These are phyloP conservation scores for Pyralis farinalis DNA, from an alignment of 2,888 invertebrate genomes.

Conservation along the genomic window DNA sequence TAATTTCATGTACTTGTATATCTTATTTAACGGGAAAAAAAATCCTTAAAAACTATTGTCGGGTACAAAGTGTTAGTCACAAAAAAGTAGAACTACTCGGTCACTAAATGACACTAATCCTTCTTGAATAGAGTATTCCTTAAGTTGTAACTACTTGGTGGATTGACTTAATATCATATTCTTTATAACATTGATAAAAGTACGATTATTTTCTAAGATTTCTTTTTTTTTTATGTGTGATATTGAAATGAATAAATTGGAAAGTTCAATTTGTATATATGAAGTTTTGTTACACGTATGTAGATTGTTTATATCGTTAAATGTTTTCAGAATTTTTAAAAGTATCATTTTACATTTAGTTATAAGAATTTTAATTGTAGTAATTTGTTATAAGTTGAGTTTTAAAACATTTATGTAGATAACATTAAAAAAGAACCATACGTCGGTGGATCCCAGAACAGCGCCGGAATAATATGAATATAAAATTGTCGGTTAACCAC, in stretches of 20 bases:
- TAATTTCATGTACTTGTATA: too few relatives aligned
- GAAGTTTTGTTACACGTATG: conserved; percentile 16
- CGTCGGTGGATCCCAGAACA: background rate
- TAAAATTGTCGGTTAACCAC: background rate
- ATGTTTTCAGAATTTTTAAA: conserved; percentile 16
- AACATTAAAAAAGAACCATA: too few relatives aligned
- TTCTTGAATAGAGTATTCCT: too few relatives aligned
- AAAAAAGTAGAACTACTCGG: too few relatives aligned
- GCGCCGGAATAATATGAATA: background rate
- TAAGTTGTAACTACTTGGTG: background rate
- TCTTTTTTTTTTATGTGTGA: conserved; percentile 6
- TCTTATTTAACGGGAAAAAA: too few relatives aligned
- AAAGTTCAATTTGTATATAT: conserved; percentile 3
- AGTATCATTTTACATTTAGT: conserved; percentile 19
- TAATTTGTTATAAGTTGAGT: conserved; percentile 17
- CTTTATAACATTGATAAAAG: background rate
- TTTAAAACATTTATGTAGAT: background rate
- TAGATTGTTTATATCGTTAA: conserved; percentile 30
- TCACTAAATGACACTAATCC: too few relatives aligned
- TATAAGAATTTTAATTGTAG: conserved; percentile 19
- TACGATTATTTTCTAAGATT: background rate
- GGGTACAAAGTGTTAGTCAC: too few relatives aligned
- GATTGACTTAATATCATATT: background rate
- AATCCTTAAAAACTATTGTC: too few relatives aligned
- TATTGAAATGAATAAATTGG: background rate